Conservation (phyloP, 2,888 invertebrate species). For the Drosophila borealis region DNA sequence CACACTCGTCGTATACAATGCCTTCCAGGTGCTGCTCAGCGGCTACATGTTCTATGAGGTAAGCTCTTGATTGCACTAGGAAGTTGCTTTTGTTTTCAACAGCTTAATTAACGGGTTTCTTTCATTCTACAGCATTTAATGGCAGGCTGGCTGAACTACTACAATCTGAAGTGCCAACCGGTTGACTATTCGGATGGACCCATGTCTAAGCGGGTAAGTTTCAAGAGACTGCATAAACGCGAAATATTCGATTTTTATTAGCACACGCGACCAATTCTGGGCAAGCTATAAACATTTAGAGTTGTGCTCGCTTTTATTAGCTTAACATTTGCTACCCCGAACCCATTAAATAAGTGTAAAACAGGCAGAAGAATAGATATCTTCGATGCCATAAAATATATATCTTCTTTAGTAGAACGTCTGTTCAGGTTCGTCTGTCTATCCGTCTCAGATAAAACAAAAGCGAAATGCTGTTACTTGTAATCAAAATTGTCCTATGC, state of each 20-base stretch:
- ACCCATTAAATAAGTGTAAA: too few relatives aligned
- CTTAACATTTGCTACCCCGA: neutral
- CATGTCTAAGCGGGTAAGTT: slow-evolving; percentile 93
- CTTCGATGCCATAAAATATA: too few relatives aligned
- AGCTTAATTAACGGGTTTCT: neutral
- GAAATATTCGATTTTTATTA: neutral
- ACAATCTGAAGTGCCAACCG: slow-evolving; percentile 96
- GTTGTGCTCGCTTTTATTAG: neutral
- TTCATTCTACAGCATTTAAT: slow-evolving; percentile 89
- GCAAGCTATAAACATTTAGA: slow-evolving; percentile 3
- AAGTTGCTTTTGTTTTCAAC: neutral
- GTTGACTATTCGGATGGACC: slow-evolving; percentile 96
- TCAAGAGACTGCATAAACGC: slow-evolving; percentile 22
- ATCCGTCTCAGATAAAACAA: too few relatives aligned
- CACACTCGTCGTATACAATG: slow-evolving; percentile 93
- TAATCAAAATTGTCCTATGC: too few relatives aligned
- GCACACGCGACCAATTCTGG: slow-evolving; percentile 8
- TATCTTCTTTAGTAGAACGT: too few relatives aligned
- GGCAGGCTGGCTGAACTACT: slow-evolving; percentile 96
- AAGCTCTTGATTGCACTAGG: slow-evolving; percentile 75
- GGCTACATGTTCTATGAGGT: slow-evolving; percentile 97
- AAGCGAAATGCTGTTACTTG: too few relatives aligned
- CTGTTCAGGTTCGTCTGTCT: too few relatives aligned
- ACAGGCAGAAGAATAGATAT: too few relatives aligned
- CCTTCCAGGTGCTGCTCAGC: slow-evolving; percentile 94